phyloP scores from a whole-genome alignment of 37 sponge, comb jelly and placozoan genomes.

The Dysidea cf. avara region DNA sequence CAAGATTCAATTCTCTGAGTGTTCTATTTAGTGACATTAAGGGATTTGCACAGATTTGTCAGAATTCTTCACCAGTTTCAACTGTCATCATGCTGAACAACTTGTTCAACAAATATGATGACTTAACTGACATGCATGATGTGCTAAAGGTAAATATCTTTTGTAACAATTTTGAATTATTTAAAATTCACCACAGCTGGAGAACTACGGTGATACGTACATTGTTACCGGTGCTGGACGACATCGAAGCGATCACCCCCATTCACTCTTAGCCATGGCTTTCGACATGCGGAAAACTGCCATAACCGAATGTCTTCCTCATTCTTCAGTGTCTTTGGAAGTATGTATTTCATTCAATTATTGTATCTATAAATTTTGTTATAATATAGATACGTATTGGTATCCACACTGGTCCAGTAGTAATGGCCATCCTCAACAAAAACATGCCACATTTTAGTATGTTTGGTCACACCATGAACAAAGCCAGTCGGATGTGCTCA shows the following conservation, averaged over 20 bases:
- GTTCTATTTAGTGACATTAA: conserved; percentile 88
- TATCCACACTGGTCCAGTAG: conserved; percentile 84
- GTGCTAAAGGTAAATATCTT: conserved; percentile 72
- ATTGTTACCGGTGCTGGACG: conserved; percentile 81
- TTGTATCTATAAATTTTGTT: no score
- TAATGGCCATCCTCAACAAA: conserved; percentile 86
- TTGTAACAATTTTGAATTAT: neutral
- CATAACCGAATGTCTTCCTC: conserved; percentile 31
- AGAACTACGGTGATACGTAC: conserved; percentile 90
- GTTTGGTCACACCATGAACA: conserved; percentile 96
- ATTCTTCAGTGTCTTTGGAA: conserved; percentile 17
- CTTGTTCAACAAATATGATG: conserved; percentile 75
- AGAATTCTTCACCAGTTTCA: conserved; percentile 44
- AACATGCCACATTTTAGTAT: conserved; percentile 95
- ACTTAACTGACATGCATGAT: conserved; percentile 42
- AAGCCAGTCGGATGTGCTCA: conserved; percentile 89
- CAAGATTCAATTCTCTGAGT: conserved; percentile 41
- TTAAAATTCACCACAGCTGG: conserved; percentile 46
- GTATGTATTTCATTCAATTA: conserved; percentile 15
- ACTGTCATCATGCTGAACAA: conserved; percentile 76
- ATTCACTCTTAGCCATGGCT: conserved; percentile 59
- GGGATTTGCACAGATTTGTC: conserved; percentile 80
- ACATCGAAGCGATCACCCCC: conserved; percentile 35
- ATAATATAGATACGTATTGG: conserved; percentile 79
- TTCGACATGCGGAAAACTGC: conserved; percentile 66